Conservation (phyloP, 2,888 invertebrate species). For the Diabrotica balteata region DNA sequence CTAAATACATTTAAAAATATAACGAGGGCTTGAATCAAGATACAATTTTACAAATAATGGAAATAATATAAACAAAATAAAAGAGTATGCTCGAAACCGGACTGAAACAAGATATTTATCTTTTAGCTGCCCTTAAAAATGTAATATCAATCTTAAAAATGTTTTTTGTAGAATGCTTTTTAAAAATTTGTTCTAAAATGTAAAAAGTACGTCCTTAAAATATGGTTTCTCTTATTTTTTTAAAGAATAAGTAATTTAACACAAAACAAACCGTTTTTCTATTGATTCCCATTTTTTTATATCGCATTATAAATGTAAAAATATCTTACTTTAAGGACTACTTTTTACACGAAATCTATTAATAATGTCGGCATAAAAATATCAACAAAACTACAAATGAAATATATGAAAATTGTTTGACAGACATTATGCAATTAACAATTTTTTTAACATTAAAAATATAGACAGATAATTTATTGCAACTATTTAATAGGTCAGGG, state of each 20-base stretch:
- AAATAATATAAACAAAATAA: neutral
- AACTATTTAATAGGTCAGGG: constrained; percentile 32
- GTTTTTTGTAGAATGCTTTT: constrained; percentile 11
- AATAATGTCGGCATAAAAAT: constrained; percentile 13
- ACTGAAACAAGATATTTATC: constrained; percentile 4
- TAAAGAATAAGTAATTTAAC: neutral
- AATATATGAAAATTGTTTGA: constrained; percentile 1
- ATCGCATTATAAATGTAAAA: neutral
- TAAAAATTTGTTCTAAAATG: constrained; percentile 2
- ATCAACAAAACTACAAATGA: constrained; percentile 12
- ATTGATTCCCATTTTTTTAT: neutral
- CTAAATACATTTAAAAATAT: constrained; percentile 29
- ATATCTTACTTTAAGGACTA: constrained; percentile 5
- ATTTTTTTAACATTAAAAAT: constrained; percentile 26
- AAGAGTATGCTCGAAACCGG: constrained; percentile 1
- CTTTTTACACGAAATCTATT: constrained; percentile 15
- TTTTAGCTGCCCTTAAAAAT: constrained; percentile 16
- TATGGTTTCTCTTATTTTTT: constrained; percentile 1
- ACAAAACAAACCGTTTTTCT: neutral
- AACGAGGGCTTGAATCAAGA: constrained; percentile 8
- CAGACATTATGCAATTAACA: constrained; percentile 23
- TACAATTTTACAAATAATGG: constrained; percentile 6
- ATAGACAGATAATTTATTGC: constrained; percentile 34
- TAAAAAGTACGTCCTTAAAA: neutral
- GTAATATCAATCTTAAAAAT: constrained; percentile 4